Evolutionary conservation across 2,888 invertebrate genomes (phyloP), one percentile per base, ranked within the genome.

Genomic region (Peribatodes rhomboidaria): DNA sequence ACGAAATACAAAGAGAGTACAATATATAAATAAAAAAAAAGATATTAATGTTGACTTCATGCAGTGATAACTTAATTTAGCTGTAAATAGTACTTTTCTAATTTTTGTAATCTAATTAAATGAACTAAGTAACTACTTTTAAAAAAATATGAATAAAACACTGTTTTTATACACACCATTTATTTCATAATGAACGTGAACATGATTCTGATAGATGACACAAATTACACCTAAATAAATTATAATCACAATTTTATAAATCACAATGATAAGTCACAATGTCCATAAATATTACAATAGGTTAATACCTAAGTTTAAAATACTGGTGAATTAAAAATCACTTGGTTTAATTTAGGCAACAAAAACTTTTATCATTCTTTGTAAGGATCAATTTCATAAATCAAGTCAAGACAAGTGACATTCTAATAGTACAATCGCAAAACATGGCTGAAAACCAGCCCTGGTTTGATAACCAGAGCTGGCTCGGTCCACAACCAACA

Each of bases 241-340:
- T 68, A 65, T 59, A 65, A 74, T 69, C 54, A 77, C 62, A 68
- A 50, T 50, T 47, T 31, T 60, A 49, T 58, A 49, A 65, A 71
- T 66, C 66, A 69, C 67, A 67, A 58, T 31, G 61, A 63, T 65
- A 69, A 57, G 47, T 62, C 54, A 66, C 56, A 65, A n/a, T 53
- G 55, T 59, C 53, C 62, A 63, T 50, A 18, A 18, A 18, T 20
- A 50, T 35, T 35, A 35, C 1, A 9, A 72, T 68, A 69, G 62
- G 64, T 71, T 27, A 41, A 66, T 59, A 59, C 59, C 64, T 61
- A 71, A 63, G 68, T 62, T 72, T 57, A 67, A 61, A 80, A 83
- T 80, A 83, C 77, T 81, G 77, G 73, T 77, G 69, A 66, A 63
- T 69, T 58, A 69, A 61, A 62, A 73, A 80, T 79, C 75, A 80